A percentile compares a stretch with the other conserved stretches of the same genome.
These are phyloP conservation scores for Scaptomyza graminum DNA, from an alignment of 1,140 invertebrate species.

Conservation along the genomic window DNA sequence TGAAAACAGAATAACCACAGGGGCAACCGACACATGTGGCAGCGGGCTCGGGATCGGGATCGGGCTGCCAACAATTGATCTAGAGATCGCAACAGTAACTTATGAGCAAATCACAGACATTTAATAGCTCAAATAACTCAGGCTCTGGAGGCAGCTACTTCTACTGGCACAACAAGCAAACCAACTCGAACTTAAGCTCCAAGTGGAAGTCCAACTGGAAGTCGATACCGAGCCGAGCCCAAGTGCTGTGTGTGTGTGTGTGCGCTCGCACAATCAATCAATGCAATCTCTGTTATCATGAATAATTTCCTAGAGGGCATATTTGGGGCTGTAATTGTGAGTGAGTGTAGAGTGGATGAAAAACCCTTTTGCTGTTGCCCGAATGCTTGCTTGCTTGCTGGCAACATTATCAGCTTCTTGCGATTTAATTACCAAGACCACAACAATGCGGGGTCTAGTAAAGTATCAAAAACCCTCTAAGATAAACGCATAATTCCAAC, in stretches of 20 bases:
- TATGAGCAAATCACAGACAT: constrained; percentile 75
- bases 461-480: constrained; percentile 70
- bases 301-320: constrained; percentile 79
- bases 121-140: constrained; percentile 78
- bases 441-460: constrained; percentile 53
- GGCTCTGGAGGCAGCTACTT: constrained; percentile 38
- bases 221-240: constrained; percentile 20
- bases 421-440: constrained; percentile 76
- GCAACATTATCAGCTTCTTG: constrained; percentile 66
- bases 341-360: constrained; percentile 23
- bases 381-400: constrained; percentile 1
- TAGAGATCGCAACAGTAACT: constrained; percentile 62
- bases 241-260: constrained; percentile 2
- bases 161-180: neutral
- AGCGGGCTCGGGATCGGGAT: constrained; percentile 15
- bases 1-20: constrained; percentile 28
- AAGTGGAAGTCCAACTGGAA: constrained; percentile 11
- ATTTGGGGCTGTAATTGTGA: constrained; percentile 51
- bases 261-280: constrained; percentile 71
- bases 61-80: constrained; percentile 64
- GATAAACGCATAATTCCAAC: constrained; percentile 71
- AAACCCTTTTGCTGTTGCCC: constrained; percentile 58
- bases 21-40: constrained; percentile 53
- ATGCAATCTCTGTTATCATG: constrained; percentile 80
- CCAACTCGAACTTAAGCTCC: neutral